phyloP scores from a whole-genome alignment of 2,888 invertebrate species.

The Chelonus formosanus region DNA sequence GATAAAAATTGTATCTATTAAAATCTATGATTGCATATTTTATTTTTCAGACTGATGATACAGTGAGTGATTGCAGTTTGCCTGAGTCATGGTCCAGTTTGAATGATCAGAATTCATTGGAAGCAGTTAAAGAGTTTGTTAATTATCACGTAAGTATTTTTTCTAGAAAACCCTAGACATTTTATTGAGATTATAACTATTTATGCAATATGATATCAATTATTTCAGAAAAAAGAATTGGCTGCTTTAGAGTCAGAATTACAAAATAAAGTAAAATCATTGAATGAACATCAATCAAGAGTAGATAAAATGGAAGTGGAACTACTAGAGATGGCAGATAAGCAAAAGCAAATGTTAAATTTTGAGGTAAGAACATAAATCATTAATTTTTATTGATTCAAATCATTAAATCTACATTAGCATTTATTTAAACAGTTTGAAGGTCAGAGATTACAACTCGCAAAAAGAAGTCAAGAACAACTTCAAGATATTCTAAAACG shows the following conservation, averaged over 20 bases:
- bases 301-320: slow-evolving; percentile 77
- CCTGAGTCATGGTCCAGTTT: slow-evolving; percentile 61
- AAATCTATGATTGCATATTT: slow-evolving; percentile 49
- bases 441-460: slow-evolving; percentile 61
- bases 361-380: slow-evolving; percentile 48
- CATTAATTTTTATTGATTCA: slow-evolving; percentile 7
- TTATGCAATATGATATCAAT: background rate
- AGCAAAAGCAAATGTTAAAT: slow-evolving; percentile 66
- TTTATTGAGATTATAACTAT: background rate
- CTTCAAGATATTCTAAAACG: slow-evolving; percentile 67
- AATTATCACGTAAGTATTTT: slow-evolving; percentile 74
- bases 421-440: slow-evolving; percentile 47
- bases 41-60: slow-evolving; percentile 62
- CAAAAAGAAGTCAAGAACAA: slow-evolving; percentile 67
- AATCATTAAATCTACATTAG: slow-evolving; percentile 7
- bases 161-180: background rate
- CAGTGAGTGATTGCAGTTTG: slow-evolving; percentile 57
- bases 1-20: background rate
- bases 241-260: slow-evolving; percentile 76
- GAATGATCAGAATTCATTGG: slow-evolving; percentile 71
- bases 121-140: slow-evolving; percentile 74
- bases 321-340: slow-evolving; percentile 73
- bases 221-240: slow-evolving; percentile 75
- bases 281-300: slow-evolving; percentile 72
- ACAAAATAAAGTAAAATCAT: slow-evolving; percentile 71